These are phyloP conservation scores for Lineus longissimus DNA, from an alignment of 1,140 invertebrate genomes.

Conservation along the genomic window DNA sequence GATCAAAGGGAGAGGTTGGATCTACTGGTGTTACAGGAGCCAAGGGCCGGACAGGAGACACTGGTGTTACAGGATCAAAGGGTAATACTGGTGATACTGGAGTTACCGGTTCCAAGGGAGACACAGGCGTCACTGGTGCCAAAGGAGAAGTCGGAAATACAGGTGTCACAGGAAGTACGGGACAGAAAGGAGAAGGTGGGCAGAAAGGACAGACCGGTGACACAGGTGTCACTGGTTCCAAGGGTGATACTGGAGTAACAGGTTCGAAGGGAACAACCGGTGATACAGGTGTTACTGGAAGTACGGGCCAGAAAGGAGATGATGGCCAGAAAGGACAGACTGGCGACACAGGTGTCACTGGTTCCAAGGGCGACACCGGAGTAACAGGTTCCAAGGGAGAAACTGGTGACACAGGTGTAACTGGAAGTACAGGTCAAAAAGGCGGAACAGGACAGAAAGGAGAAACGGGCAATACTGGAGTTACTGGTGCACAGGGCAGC, in stretches of 20 bases:
- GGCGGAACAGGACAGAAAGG: slow-evolving; percentile 4
- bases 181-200: too few relatives aligned
- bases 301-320: slow-evolving; percentile 6
- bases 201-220: too few relatives aligned
- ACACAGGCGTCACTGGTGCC: too few relatives aligned
- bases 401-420: slow-evolving; percentile 2
- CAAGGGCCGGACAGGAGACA: neutral
- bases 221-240: too few relatives aligned
- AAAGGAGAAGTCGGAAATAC: too few relatives aligned
- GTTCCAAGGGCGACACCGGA: slow-evolving; percentile 58
- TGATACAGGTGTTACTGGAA: neutral
- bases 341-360: slow-evolving; percentile 53
- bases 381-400: neutral
- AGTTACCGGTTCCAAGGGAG: too few relatives aligned
- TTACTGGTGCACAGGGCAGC: neutral
- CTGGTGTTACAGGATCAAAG: too few relatives aligned
- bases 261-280: too few relatives aligned
- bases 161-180: too few relatives aligned
- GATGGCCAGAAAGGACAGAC: slow-evolving; percentile 6
- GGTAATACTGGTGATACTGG: too few relatives aligned
- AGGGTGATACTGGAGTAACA: too few relatives aligned
- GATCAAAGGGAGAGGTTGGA: neutral
- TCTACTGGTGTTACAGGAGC: neutral
- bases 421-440: neutral
- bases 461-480: slow-evolving; percentile 11